Conservation (phyloP, 2,888 invertebrate species). For the Patella pellucida region DNA sequence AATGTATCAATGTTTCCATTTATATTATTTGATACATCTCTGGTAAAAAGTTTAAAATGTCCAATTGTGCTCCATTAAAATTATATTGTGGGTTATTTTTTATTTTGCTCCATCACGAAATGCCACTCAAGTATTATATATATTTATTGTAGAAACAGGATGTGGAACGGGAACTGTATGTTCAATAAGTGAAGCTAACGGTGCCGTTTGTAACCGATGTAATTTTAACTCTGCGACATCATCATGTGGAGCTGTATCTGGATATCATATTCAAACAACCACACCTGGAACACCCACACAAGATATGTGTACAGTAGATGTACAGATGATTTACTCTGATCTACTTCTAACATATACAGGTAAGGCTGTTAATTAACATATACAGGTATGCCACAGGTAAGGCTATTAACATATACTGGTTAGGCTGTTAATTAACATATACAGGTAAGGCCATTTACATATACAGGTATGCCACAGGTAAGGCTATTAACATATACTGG, state of each 20-base stretch:
- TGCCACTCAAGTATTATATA: too few species aligned
- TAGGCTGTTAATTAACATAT: too few species aligned
- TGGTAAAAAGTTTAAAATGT: too few species aligned
- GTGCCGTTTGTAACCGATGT: slow-evolving; percentile 66
- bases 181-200: slow-evolving; percentile 41
- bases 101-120: background rate
- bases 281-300: slow-evolving; percentile 35
- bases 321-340: slow-evolving; percentile 47
- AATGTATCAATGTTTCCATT: too few species aligned
- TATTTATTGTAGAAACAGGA: slow-evolving; percentile 43
- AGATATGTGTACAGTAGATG: slow-evolving; percentile 37
- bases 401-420: too few species aligned
- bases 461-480: too few species aligned
- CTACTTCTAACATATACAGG: slow-evolving; percentile 39
- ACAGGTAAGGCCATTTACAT: too few species aligned
- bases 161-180: slow-evolving; percentile 68
- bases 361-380: slow-evolving; percentile 15
- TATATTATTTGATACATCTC: too few species aligned
- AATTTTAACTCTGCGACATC: slow-evolving; percentile 57
- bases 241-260: slow-evolving; percentile 56
- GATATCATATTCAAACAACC: slow-evolving; percentile 33
- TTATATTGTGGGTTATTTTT: background rate
- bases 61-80: background rate
- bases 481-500: too few species aligned
- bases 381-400: too few species aligned